Evolutionary conservation across 2,888 invertebrate species (phyloP).

Genomic region (Vesta saturnalis): DNA sequence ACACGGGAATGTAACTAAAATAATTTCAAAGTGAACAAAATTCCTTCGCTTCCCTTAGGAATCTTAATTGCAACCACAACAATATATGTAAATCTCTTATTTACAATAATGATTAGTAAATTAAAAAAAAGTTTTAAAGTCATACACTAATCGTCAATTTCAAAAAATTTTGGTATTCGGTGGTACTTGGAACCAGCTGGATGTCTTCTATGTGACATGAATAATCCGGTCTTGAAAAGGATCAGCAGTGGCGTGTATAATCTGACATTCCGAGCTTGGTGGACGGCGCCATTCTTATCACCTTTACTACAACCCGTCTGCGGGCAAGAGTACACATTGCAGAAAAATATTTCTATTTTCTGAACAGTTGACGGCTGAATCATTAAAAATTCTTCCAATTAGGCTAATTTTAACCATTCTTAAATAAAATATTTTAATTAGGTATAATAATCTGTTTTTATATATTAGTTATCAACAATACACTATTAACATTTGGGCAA

Average conservation of each 20-base stretch:
- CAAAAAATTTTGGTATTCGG: conserved; percentile 25
- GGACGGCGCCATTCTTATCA: conserved; percentile 50
- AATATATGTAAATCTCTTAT: too few species aligned
- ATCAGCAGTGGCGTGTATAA: conserved; percentile 43
- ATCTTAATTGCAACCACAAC: background rate
- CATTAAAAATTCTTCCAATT: conserved; percentile 4
- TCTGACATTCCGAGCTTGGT: conserved; percentile 47
- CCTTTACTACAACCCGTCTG: conserved; percentile 40
- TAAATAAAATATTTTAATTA: too few species aligned
- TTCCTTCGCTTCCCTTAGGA: background rate
- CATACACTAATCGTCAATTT: too few species aligned
- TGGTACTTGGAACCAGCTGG: conserved; percentile 25
- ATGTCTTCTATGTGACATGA: conserved; percentile 36
- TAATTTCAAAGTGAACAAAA: conserved; percentile 8
- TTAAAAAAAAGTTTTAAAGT: conserved; percentile 2
- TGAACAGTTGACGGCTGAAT: background rate
- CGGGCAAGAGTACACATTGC: conserved; percentile 36
- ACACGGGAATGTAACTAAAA: conserved; percentile 28
- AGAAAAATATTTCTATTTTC: conserved; percentile 25
- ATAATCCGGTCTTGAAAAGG: conserved; percentile 46
- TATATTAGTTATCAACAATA: too few species aligned
- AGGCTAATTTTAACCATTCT: background rate
- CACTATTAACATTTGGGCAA: too few species aligned
- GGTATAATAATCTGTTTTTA: too few species aligned
- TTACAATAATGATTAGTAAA: background rate